Base-by-base conservation (phyloP, 2,113 vertebrate genomes). In the Manacus vitellinus region DNA sequence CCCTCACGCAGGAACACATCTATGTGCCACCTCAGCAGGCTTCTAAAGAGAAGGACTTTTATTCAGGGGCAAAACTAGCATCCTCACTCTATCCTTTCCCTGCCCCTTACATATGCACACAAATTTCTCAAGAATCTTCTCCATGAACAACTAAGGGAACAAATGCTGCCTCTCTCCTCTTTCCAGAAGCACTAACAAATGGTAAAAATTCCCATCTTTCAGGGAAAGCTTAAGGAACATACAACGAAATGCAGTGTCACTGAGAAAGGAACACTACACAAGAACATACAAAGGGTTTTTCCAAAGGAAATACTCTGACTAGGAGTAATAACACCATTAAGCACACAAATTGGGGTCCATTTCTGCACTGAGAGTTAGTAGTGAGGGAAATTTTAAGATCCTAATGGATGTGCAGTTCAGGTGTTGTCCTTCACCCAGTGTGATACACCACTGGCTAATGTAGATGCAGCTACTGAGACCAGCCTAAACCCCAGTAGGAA, bases 371-470 rank as follows among this genome's bases (percentile, higher is more conserved):
- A 68, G 43, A 83, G 22, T 30, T 20, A 39, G 35, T 2, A 1
- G 31, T 9, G 14, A 43, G 72, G 17, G n/a, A 80, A 80, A 79
- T 49, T 21, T 74, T 63, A 56, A 79, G 83, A 56, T 12, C 37
- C 22, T 24, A 68, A 52, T 0, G 1, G 52, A 47, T 1, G 1
- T 56, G 25, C 23, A 65, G 44, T 8, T 71, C 47, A 10, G 0
- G 0, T 14, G 31, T 4, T 14, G 30, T 37, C 21, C 46, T 66
- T 61, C 44, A 37, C 47, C 23, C 39, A 43, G 28, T 4, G 23
- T 18, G 12, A 55, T 6, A 52, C 6, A 43, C 12, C 33, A 47
- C 11, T 62, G 55, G 10, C 51, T 66, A 62, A 35, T 13, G 14
- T 1, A 55, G 37, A 25, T 35, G 54, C 8, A 62, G 37, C 63